Percentiles rank a stretch among this genome's conserved stretches.
Conservation (phyloP, 2,888 invertebrate species). For the Drosophila stalkeri region DNA sequence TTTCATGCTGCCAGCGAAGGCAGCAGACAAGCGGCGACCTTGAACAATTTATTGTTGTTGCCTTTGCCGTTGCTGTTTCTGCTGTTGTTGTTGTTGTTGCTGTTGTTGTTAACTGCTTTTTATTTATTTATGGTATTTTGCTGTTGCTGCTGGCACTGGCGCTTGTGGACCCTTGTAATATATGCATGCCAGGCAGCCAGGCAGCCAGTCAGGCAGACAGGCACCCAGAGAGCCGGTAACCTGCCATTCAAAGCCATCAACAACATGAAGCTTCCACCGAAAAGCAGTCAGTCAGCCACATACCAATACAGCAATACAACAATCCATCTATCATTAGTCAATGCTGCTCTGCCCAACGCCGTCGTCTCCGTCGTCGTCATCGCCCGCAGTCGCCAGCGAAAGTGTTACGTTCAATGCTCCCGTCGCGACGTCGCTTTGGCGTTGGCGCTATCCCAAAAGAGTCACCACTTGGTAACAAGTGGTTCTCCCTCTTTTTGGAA, state of each 20-base stretch:
- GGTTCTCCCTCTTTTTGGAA: slow-evolving; percentile 48
- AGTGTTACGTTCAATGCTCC: slow-evolving; percentile 78
- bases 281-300: slow-evolving; percentile 50
- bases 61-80: slow-evolving; percentile 5
- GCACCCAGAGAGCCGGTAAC: slow-evolving; percentile 43
- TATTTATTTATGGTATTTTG: slow-evolving; percentile 75
- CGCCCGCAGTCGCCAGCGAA: slow-evolving; percentile 60
- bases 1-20: slow-evolving; percentile 71
- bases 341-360: slow-evolving; percentile 49
- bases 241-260: slow-evolving; percentile 75
- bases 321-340: slow-evolving; percentile 81
- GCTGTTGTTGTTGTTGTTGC: slow-evolving; percentile 59
- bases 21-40: slow-evolving; percentile 83
- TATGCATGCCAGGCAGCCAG: slow-evolving; percentile 63
- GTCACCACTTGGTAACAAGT: slow-evolving; percentile 66
- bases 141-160: slow-evolving; percentile 27
- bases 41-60: slow-evolving; percentile 78
- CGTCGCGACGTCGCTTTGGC: slow-evolving; percentile 42
- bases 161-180: slow-evolving; percentile 65
- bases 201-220: slow-evolving; percentile 50
- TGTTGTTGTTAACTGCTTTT: slow-evolving; percentile 60
- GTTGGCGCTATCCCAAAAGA: slow-evolving; percentile 76
- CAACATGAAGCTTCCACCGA: slow-evolving; percentile 58
- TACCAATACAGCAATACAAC: slow-evolving; percentile 39
- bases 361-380: slow-evolving; percentile 40